Percentiles rank a stretch among this genome's conserved stretches.
Conservation (phyloP, 2,888 invertebrate species). For the Phengaris alcon region DNA sequence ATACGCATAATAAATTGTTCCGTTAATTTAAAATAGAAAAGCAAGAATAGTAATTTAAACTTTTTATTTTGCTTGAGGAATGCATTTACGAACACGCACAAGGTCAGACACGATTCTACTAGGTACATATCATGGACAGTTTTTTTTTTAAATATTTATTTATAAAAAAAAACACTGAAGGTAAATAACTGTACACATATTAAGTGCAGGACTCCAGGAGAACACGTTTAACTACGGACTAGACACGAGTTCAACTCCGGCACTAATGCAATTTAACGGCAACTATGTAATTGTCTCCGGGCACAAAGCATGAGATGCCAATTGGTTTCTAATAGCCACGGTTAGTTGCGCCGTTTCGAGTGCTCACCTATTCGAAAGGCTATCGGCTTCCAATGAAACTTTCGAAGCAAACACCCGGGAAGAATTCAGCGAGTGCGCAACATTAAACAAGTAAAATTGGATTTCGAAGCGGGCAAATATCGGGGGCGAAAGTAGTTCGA, state of each 20-base stretch:
- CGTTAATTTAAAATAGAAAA: too few relatives aligned
- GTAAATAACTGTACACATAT: background rate
- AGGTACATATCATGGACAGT: too few relatives aligned
- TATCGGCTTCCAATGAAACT: conserved; percentile 30
- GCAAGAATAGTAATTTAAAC: too few relatives aligned
- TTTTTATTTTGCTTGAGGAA: too few relatives aligned
- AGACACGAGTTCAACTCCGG: conserved; percentile 8
- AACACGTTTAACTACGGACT: background rate
- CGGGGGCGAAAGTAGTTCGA: conserved; percentile 34
- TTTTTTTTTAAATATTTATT: too few relatives aligned
- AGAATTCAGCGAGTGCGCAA: conserved; percentile 35
- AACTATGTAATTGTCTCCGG: conserved; percentile 10
- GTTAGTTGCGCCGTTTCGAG: conserved; percentile 14
- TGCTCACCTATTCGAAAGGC: conserved; percentile 28
- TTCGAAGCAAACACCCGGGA: conserved; percentile 31
- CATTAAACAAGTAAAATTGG: conserved; percentile 37
- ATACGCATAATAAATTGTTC: background rate
- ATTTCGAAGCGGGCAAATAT: conserved; percentile 35
- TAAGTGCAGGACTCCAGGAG: background rate
- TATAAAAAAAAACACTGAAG: too few relatives aligned
- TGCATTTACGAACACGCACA: too few relatives aligned
- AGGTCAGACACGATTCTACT: too few relatives aligned
- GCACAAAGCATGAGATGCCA: conserved; percentile 20
- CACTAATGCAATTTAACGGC: conserved; percentile 6
- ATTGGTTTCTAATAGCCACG: conserved; percentile 29